Base-by-base conservation (phyloP, 2,797 vertebrate species). In the Neosilurus mollespiculum region DNA sequence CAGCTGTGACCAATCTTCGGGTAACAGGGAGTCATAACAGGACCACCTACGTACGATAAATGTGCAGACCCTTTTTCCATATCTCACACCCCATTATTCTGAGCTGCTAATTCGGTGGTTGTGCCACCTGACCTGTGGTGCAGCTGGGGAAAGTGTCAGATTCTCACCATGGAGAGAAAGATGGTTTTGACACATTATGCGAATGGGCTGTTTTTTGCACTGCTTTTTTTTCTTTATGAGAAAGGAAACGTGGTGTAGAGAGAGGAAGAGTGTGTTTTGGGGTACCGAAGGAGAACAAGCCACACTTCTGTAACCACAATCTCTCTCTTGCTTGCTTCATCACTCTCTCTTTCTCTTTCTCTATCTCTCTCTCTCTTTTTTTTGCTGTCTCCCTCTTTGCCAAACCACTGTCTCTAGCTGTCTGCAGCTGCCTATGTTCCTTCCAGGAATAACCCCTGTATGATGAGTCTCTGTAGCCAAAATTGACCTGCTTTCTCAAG, bases 341-440 rank as follows among this genome's bases (percentile, higher is more conserved):
- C 72, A 71, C 81, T 59, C 24, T 30, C 53, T 22, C 26, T 59
- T 66, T 77, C 75, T 43, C 56, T 9, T 15, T 12, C 73, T 43
- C 66, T 37, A 30, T 56, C 56, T 54, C 71, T 56, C 49, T 59
- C 61, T 16, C 16, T 24, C 34, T 22, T 81, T 83, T 49, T n/a
- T 56, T 54, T 72, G 67, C 80, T 84, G 53, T 82, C 83, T 58
- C 58, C 34, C 49, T 20, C 65, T 75, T 59, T 87, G 95, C 95
- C 94, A 96, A 95, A 94, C 95, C 96, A 92, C 96, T 95, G 94
- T 95, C 95, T 96, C 95, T 94, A 87, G 81, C 94, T 94, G 95
- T 93, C 95, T 92, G 89, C 89, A 83, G 86, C 84, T 65, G 64
- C 81, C 78, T 93, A 91, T 93, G 81, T 90, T 88, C 89, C 78